Percentiles rank a stretch among this genome's conserved stretches.
Evolutionary conservation across 2,888 invertebrate genomes (phyloP).

Genomic region (Trachelus iudaicus): DNA sequence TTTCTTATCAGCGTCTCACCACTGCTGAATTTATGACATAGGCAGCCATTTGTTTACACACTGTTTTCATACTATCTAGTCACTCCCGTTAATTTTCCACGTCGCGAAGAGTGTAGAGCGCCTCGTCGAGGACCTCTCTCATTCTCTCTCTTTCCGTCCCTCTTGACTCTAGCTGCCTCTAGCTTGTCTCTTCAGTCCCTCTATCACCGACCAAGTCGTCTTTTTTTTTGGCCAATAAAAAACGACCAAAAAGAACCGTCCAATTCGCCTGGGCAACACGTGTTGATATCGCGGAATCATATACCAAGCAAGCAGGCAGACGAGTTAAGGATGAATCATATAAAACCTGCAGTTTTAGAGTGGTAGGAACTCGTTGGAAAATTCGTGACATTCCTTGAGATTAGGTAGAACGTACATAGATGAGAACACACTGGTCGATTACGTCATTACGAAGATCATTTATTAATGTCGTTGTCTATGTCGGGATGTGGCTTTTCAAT

Average conservation of each 20-base stretch:
- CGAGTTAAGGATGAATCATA: constrained; percentile 24
- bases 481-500: not conserved
- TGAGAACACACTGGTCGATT: not conserved
- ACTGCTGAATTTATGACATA: constrained; percentile 37
- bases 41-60: constrained; percentile 36
- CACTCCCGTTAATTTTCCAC: constrained; percentile 32
- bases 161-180: constrained; percentile 21
- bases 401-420: not conserved
- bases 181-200: not conserved
- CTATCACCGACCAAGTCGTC: not conserved
- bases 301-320: constrained; percentile 11
- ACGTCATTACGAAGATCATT: not conserved
- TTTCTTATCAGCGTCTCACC: constrained; percentile 32
- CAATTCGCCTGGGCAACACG: constrained; percentile 26
- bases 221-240: not conserved
- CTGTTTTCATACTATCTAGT: constrained; percentile 33
- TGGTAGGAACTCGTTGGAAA: not conserved
- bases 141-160: not conserved
- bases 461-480: not conserved
- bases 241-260: not conserved
- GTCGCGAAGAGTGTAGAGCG: constrained; percentile 12
- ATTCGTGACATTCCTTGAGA: not conserved
- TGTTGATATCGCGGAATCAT: constrained; percentile 28
- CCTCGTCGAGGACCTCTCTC: not conserved
- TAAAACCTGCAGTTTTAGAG: not conserved